These are phyloP conservation scores for Salarias fasciatus DNA, from an alignment of 2,797 vertebrate genomes.

Conservation along the genomic window DNA sequence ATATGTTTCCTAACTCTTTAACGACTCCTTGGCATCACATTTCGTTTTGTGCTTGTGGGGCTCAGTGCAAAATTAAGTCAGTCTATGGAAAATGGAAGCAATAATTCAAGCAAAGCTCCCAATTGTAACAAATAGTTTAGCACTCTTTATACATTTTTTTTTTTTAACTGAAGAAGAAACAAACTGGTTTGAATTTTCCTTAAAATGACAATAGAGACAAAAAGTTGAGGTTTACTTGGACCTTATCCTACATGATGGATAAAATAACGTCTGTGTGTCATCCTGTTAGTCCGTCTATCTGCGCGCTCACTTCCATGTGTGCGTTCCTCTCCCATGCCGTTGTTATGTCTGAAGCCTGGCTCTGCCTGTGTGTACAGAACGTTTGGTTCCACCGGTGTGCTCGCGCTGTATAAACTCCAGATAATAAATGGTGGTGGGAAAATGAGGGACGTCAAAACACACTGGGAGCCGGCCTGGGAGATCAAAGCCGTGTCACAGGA, in stretches of 20 bases:
- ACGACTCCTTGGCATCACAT: no score
- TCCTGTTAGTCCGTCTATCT: slow-evolving; percentile 23
- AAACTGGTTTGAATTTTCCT: no score
- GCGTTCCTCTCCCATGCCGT: slow-evolving; percentile 35
- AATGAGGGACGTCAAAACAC: slow-evolving; percentile 71
- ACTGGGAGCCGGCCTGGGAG: slow-evolving; percentile 27
- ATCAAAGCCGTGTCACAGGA: slow-evolving; percentile 50
- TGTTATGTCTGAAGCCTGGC: slow-evolving; percentile 60
- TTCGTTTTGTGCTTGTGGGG: no score
- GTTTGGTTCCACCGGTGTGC: slow-evolving; percentile 47
- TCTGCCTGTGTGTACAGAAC: slow-evolving; percentile 50
- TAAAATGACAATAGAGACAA: no score
- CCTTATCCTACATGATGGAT: neutral
- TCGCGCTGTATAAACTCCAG: slow-evolving; percentile 61
- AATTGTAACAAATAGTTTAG: no score
- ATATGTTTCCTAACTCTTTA: no score
- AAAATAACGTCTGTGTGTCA: slow-evolving; percentile 10
- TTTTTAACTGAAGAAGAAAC: no score
- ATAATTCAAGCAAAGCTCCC: no score
- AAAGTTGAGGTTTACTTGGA: neutral
- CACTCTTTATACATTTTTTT: no score
- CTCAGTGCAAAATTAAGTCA: no score
- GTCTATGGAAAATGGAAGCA: no score
- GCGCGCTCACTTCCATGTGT: neutral
- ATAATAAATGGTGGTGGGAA: slow-evolving; percentile 67